Base-by-base conservation (phyloP, 2,113 vertebrate genomes). In the Ellobius talpinus region DNA sequence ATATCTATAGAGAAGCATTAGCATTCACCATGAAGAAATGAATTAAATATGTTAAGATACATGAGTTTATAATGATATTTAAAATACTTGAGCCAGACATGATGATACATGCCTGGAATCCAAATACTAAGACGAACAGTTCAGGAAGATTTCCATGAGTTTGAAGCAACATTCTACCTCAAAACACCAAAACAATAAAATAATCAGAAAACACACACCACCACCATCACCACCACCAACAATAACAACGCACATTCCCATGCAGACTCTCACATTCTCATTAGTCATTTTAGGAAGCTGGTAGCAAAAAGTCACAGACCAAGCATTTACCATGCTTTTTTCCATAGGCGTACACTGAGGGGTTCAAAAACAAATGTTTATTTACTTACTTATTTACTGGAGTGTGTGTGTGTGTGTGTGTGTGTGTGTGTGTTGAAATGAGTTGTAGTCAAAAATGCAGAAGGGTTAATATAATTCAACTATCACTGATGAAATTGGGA, bases 221-320 rank as follows among this genome's bases (percentile, higher is more conserved):
- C 23, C 13, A 84, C 12, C 13, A 85, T 5, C 45, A 45, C 4
- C 13, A 85, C 0, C 55, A 74, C 1, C 14, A 61, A 3, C 26
- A 31, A 70, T 6, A 70, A 70, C 29, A 13, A 63, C 19, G 24
- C 39, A 65, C 39, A 39, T 31, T 31, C 7, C 36, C 81, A 63
- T 42, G 29, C 13, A 19, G 9, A 45, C n/a, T 42, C 3, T 0
- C 8, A 84, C 7, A 42, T 4, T 42, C 14, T 63, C 7, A 47
- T 78, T 90, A n/a, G 23, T 78, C 66, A 74, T n/a, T 65, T 95
- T 92, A 93, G 55, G 63, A 87, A 95, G 77, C 52, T 45, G 31
- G 26, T 84, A 50, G 21, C 42, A 78, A 74, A 93, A 84, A 76
- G 6, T 16, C 9, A 89, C 24, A 93, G 45, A 89, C 14, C 14